Evolutionary conservation across 1,140 invertebrate genomes (phyloP).

Genomic region (Philopotamus ludificatus): DNA sequence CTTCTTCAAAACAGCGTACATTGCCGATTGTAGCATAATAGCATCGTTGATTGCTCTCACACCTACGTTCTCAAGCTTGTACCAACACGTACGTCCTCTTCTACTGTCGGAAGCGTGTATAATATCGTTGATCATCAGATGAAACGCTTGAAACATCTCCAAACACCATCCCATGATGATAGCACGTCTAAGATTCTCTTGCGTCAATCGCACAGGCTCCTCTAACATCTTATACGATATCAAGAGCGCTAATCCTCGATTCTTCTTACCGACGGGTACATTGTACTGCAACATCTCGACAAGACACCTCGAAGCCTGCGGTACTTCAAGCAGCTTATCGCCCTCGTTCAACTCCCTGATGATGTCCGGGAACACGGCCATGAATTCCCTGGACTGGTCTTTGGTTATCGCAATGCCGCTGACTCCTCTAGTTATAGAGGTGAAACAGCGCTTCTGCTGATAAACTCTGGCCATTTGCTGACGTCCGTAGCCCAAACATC

Average conservation of each 20-base stretch:
- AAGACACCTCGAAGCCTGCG: slow-evolving; percentile 66
- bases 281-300: slow-evolving; percentile 71
- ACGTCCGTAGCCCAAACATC: neutral
- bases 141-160: slow-evolving; percentile 84
- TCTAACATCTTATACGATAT: slow-evolving; percentile 68
- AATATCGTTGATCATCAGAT: slow-evolving; percentile 75
- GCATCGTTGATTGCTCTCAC: slow-evolving; percentile 76
- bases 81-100: slow-evolving; percentile 78
- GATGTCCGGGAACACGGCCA: slow-evolving; percentile 73
- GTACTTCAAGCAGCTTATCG: slow-evolving; percentile 60
- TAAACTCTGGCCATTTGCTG: neutral
- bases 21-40: slow-evolving; percentile 62
- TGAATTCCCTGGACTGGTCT: slow-evolving; percentile 72
- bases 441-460: neutral
- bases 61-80: slow-evolving; percentile 67
- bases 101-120: slow-evolving; percentile 74
- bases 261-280: slow-evolving; percentile 68
- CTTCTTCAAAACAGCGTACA: slow-evolving; percentile 67
- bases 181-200: slow-evolving; percentile 69
- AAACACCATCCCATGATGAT: slow-evolving; percentile 84
- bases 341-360: slow-evolving; percentile 68
- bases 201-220: slow-evolving; percentile 55
- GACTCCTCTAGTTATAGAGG: neutral
- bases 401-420: slow-evolving; percentile 45
- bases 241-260: slow-evolving; percentile 70